Conservation (phyloP, 2,113 vertebrate genomes). For the Oryzias melastigma region DNA sequence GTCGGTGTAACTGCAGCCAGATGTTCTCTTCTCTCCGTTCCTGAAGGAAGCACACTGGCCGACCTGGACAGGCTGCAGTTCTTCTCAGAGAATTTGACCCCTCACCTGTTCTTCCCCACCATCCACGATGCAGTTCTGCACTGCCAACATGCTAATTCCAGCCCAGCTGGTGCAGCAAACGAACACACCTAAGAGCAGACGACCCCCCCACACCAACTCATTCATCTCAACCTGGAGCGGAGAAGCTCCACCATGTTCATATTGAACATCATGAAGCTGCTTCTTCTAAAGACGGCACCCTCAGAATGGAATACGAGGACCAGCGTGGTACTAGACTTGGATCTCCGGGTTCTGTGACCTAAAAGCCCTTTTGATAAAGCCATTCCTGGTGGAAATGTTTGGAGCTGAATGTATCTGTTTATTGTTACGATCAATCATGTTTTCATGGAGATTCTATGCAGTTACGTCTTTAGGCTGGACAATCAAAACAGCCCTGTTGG, state of each 20-base stretch:
- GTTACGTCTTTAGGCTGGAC: too few species aligned
- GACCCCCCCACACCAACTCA: not conserved
- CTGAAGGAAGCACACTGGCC: slow-evolving; percentile 80
- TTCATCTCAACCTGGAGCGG: not conserved
- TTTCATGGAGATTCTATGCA: too few species aligned
- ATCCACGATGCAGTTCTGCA: slow-evolving; percentile 88
- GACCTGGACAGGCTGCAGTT: slow-evolving; percentile 84
- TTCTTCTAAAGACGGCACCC: too few species aligned
- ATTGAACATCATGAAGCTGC: too few species aligned
- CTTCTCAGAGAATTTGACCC: slow-evolving; percentile 77
- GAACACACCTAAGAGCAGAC: not conserved
- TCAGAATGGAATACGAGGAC: too few species aligned
- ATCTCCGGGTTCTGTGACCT: too few species aligned
- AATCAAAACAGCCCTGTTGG: too few species aligned
- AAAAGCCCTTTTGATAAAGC: not conserved
- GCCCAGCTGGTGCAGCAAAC: not conserved
- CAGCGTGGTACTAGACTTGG: too few species aligned
- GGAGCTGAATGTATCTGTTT: not conserved
- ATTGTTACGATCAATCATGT: not conserved
- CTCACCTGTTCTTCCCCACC: slow-evolving; percentile 84
- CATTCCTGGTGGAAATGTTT: too few species aligned
- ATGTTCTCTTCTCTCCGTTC: slow-evolving; percentile 5
- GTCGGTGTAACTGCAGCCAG: not conserved
- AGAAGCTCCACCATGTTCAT: not conserved
- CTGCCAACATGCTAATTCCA: slow-evolving; percentile 59